Percentiles rank a stretch among this genome's conserved stretches.
Evolutionary conservation across 2,113 vertebrate species (phyloP).

Genomic region (Craseonycteris thonglongyai): DNA sequence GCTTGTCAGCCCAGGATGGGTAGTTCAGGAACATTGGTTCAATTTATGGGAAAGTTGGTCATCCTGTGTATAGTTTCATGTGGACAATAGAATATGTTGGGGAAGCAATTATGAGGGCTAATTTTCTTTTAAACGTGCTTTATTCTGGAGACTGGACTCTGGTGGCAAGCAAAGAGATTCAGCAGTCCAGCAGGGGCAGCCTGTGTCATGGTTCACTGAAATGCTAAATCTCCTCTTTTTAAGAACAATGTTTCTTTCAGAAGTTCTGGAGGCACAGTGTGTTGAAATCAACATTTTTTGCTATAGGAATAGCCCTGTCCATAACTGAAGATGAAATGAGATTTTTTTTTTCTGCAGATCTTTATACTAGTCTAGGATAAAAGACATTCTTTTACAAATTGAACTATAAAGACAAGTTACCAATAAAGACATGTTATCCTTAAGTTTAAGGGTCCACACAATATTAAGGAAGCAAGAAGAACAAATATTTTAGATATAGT

Average conservation of each 20-base stretch:
- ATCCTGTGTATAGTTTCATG: neutral
- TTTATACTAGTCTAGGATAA: neutral
- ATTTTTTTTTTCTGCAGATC: too few relatives aligned
- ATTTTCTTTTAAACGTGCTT: constrained; percentile 35
- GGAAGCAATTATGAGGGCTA: constrained; percentile 35
- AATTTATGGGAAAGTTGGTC: constrained; percentile 7
- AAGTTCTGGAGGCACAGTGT: neutral
- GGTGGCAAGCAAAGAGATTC: neutral
- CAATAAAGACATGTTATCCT: neutral
- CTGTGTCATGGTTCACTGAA: constrained; percentile 7
- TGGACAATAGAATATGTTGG: neutral
- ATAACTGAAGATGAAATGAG: neutral
- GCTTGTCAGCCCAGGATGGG: neutral
- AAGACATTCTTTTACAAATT: neutral
- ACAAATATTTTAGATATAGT: neutral
- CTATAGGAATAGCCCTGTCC: neutral
- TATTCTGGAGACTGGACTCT: neutral
- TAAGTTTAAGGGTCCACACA: neutral
- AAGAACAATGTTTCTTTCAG: constrained; percentile 33
- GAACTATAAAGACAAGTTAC: neutral
- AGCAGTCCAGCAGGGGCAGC: neutral
- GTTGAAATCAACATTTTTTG: neutral
- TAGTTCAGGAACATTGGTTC: constrained; percentile 21
- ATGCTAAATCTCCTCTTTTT: constrained; percentile 9
- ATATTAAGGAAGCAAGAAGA: neutral